These are phyloP conservation scores for Ptychobarbus kaznakovi DNA, from an alignment of 2,797 vertebrate genomes.

Conservation along the genomic window DNA sequence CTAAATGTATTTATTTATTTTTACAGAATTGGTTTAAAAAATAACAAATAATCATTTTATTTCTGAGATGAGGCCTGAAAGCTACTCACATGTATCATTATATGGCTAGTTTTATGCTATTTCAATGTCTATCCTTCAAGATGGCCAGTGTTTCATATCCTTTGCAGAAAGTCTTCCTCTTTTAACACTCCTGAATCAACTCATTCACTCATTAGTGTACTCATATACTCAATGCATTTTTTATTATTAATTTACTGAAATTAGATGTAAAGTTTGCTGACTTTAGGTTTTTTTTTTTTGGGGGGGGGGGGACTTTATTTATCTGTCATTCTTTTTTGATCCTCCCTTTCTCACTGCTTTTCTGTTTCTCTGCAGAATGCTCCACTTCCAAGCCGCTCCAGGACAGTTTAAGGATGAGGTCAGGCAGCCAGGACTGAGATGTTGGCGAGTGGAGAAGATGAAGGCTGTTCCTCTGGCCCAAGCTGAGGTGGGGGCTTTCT, in stretches of 20 bases:
- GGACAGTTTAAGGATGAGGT: slow-evolving; percentile 78
- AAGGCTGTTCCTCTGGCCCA: slow-evolving; percentile 78
- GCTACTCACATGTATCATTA: background rate
- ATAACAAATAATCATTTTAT: no score
- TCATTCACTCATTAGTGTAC: background rate
- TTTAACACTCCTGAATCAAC: background rate
- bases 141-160: background rate
- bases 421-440: slow-evolving; percentile 74
- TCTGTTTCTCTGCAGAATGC: slow-evolving; percentile 73
- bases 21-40: no score
- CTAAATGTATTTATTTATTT: no score
- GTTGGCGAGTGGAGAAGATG: slow-evolving; percentile 92
- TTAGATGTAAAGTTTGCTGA: background rate
- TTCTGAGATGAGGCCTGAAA: no score
- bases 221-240: background rate
- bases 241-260: background rate
- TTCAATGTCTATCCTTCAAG: background rate
- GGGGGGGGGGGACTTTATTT: no score
- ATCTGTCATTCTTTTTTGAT: background rate
- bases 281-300: background rate
- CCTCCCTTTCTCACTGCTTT: background rate
- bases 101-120: background rate
- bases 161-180: background rate
- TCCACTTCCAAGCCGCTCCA: slow-evolving; percentile 71
- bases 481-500: slow-evolving; percentile 83